Base-by-base conservation (phyloP, 2,888 invertebrate species). In the Dorcus hopei region DNA sequence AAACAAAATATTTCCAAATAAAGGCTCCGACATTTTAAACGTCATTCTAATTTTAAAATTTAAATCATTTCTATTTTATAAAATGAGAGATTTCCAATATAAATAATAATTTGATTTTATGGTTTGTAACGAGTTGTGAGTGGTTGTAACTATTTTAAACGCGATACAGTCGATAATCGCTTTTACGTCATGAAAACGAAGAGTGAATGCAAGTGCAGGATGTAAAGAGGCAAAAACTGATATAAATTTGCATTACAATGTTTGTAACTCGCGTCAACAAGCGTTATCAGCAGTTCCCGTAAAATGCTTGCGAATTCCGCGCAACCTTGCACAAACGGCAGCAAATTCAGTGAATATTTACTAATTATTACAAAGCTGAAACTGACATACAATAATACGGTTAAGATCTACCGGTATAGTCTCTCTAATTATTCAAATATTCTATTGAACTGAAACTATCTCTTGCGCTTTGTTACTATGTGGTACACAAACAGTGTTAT, bases 301-400 rank as follows among this genome's bases (percentile, higher is more conserved):
- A 49, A 54, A 54, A 54, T 54, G 33, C 54, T 49, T 54, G 26
- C 38, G 40, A 19, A 41, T 54, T 45, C 45, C 45, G n/a, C 23
- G 23, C 45, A 45, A 45, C 23, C 45, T 33, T 45, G 45, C 14
- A 40, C 54, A 40, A 54, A 41, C 49, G 26, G 49, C 49, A 48
- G 33, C 49, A 48, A 54, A 54, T 54, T 49, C 49, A 54, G 41
- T 41, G 54, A 54, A 38, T 54, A 49, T 54, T 54, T 54, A 19
- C 49, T 54, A 54, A 54, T 54, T 54, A 54, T 53, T 53, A 48
- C 38, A 26, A 49, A 23, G 49, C 49, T 49, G 49, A n/a, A 19
- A 33, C 33, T 38, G 49, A 49, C 49, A 49, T 33, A 49, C 49
- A 49, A 49, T 49, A 49, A 49, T 38, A 11, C 33, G 33, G 38